These are phyloP conservation scores for Euglossa dilemma DNA, from an alignment of 1,140 invertebrate genomes.

Conservation along the genomic window DNA sequence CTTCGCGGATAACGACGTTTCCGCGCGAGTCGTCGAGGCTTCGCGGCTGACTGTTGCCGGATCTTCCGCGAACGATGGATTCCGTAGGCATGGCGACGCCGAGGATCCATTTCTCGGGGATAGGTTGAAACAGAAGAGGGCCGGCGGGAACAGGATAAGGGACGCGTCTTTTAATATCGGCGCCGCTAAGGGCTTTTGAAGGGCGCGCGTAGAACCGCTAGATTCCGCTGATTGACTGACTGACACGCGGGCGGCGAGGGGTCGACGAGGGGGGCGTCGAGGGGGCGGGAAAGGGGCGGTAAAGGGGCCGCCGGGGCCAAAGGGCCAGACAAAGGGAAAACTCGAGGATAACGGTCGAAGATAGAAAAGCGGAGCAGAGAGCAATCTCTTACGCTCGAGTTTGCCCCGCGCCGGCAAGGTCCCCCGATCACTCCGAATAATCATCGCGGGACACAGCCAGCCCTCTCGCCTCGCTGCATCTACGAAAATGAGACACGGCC, in stretches of 20 bases:
- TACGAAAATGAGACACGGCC: slow-evolving; percentile 55
- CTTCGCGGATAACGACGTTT: too few relatives aligned
- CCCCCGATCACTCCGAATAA: slow-evolving; percentile 76
- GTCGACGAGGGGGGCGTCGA: neutral
- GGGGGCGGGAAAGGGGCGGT: neutral
- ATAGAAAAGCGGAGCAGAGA: slow-evolving; percentile 52
- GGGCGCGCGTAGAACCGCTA: slow-evolving; percentile 33
- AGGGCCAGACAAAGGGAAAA: slow-evolving; percentile 60
- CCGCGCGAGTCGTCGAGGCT: neutral
- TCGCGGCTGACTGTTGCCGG: too few relatives aligned
- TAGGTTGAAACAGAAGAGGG: neutral
- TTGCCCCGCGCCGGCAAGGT: slow-evolving; percentile 57
- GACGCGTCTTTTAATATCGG: slow-evolving; percentile 41
- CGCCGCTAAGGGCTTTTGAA: neutral
- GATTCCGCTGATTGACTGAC: slow-evolving; percentile 58
- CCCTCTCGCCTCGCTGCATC: slow-evolving; percentile 67
- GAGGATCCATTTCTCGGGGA: neutral
- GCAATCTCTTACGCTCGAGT: slow-evolving; percentile 76
- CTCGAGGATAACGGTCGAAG: slow-evolving; percentile 54
- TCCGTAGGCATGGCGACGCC: neutral
- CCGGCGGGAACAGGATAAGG: neutral
- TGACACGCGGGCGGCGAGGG: neutral
- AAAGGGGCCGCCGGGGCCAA: slow-evolving; percentile 27
- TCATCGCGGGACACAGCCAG: slow-evolving; percentile 64
- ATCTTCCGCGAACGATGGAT: neutral